Evolutionary conservation across 2,797 vertebrate species (phyloP).

Genomic region (Semotilus atromaculatus): DNA sequence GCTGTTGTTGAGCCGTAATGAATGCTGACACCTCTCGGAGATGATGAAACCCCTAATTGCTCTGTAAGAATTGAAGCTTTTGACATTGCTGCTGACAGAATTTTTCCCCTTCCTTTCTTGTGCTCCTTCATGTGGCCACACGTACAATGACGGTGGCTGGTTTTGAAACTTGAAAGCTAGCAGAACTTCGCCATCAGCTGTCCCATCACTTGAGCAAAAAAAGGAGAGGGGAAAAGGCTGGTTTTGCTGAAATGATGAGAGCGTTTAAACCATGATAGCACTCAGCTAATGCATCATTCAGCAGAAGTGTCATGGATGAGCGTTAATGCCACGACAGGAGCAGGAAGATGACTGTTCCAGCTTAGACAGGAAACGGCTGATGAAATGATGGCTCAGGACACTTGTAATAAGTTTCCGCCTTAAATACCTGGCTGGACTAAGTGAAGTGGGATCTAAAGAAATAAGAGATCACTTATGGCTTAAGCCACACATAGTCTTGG

Average conservation of each 20-base stretch:
- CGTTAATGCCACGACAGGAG: constrained; percentile 65
- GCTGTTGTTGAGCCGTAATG: constrained; percentile 82
- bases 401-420: constrained; percentile 66
- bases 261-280: constrained; percentile 80
- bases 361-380: constrained; percentile 62
- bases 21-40: constrained; percentile 82
- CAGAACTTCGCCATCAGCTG: constrained; percentile 82
- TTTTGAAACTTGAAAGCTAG: constrained; percentile 83
- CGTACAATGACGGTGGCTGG: constrained; percentile 72
- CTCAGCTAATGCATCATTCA: constrained; percentile 77
- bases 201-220: constrained; percentile 77
- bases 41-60: constrained; percentile 88
- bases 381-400: constrained; percentile 67
- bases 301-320: constrained; percentile 71
- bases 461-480: constrained; percentile 20
- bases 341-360: constrained; percentile 66
- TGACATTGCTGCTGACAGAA: constrained; percentile 84
- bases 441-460: constrained; percentile 36
- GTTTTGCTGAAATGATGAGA: constrained; percentile 84
- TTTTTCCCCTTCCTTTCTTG: constrained; percentile 62
- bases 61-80: constrained; percentile 83
- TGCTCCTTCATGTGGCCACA: constrained; percentile 74
- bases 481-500: neutral
- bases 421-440: constrained; percentile 51
- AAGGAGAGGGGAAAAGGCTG: constrained; percentile 73